phyloP scores from a whole-genome alignment of 2,113 vertebrate genomes.

The Entelurus aequoreus region DNA sequence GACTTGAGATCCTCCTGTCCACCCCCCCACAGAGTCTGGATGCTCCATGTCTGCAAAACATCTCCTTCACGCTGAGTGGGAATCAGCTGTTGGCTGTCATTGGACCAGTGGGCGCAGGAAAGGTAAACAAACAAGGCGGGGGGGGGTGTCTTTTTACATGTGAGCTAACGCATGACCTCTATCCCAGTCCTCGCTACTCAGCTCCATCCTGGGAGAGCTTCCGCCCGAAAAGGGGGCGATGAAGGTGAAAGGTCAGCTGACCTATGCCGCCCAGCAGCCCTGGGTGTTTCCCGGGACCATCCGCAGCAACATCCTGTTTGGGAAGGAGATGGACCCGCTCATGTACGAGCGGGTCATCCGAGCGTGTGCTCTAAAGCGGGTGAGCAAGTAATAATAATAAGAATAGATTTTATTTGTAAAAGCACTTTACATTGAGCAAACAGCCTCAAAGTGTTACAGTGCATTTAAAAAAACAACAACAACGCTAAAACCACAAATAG shows the following conservation, averaged over 20 bases:
- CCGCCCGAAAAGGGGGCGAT: slow-evolving; percentile 75
- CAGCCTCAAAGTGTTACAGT: too few relatives aligned
- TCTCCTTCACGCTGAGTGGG: slow-evolving; percentile 76
- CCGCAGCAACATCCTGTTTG: slow-evolving; percentile 95
- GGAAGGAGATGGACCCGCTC: slow-evolving; percentile 81
- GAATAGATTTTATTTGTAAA: too few relatives aligned
- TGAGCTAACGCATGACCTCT: not conserved
- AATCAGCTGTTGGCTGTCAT: slow-evolving; percentile 85
- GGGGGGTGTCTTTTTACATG: not conserved
- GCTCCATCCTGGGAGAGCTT: slow-evolving; percentile 86
- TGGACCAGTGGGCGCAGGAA: slow-evolving; percentile 92
- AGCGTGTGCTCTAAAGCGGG: slow-evolving; percentile 90
- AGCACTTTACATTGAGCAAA: too few relatives aligned
- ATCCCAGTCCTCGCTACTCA: slow-evolving; percentile 86
- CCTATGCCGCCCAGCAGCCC: slow-evolving; percentile 91
- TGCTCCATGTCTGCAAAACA: slow-evolving; percentile 77
- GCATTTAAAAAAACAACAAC: too few relatives aligned
- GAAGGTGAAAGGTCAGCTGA: slow-evolving; percentile 78
- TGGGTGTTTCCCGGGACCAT: slow-evolving; percentile 97
- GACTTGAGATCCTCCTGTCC: not conserved
- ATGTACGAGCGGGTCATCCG: slow-evolving; percentile 83
- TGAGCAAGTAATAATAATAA: slow-evolving; percentile 44
- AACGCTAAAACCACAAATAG: too few relatives aligned
- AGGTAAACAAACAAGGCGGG: slow-evolving; percentile 64
- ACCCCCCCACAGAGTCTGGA: slow-evolving; percentile 68